Percentiles rank a stretch among this genome's conserved stretches.
phyloP scores from a whole-genome alignment of 2,888 invertebrate species.

The Pseudeuparius sepicola region DNA sequence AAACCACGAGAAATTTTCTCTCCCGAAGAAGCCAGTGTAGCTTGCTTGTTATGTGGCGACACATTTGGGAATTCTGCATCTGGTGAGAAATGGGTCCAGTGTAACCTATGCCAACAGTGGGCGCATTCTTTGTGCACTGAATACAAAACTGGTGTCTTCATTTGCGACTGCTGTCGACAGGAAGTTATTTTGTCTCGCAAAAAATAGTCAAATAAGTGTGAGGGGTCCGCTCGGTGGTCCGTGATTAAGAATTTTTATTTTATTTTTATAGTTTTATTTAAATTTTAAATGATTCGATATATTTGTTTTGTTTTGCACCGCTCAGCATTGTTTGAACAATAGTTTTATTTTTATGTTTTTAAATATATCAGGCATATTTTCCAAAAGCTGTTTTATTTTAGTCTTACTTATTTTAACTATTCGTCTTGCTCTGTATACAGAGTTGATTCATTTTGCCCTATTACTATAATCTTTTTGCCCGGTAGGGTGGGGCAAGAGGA shows the following conservation, averaged over 20 bases:
- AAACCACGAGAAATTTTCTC: neutral
- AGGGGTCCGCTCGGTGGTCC: neutral
- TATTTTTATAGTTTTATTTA: no score
- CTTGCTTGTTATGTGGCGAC: constrained; percentile 8
- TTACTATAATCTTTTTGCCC: constrained; percentile 8
- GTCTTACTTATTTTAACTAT: no score
- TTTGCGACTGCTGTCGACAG: constrained; percentile 2
- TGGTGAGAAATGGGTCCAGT: constrained; percentile 15
- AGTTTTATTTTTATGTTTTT: no score
- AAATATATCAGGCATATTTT: no score
- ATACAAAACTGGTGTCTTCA: constrained; percentile 9
- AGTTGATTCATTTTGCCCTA: constrained; percentile 9
- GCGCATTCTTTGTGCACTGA: constrained; percentile 9
- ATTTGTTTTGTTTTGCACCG: constrained; percentile 1
- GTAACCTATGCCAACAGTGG: constrained; percentile 13
- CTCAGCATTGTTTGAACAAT: no score
- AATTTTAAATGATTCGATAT: neutral
- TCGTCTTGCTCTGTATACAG: no score
- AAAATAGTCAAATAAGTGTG: neutral
- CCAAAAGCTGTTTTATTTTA: no score
- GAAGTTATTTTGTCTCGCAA: constrained; percentile 3
- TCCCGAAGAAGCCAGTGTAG: constrained; percentile 3
- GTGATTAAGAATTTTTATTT: neutral
- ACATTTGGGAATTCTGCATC: constrained; percentile 9
- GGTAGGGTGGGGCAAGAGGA: constrained; percentile 9